Evolutionary conservation across 2,113 vertebrate genomes (phyloP).

Genomic region (Sceloporus tristichus): DNA sequence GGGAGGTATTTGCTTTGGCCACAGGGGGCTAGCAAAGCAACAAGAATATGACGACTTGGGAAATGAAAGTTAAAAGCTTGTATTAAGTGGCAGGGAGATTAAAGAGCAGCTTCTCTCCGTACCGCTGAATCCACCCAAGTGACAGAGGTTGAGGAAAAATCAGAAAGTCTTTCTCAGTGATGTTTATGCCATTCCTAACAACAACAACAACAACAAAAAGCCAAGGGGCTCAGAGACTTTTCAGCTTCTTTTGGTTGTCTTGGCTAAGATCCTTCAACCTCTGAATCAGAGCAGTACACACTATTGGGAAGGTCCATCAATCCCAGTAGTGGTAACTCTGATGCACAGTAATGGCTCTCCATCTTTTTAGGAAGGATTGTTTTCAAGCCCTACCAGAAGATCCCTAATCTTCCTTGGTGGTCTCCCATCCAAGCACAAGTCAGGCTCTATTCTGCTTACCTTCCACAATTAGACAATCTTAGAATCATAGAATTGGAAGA

Average conservation of each 20-base stretch:
- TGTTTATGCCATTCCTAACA: conserved; percentile 21
- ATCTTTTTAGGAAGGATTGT: neutral
- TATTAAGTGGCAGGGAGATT: conserved; percentile 48
- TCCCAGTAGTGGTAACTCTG: no score
- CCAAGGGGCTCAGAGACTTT: neutral
- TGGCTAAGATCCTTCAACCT: conserved; percentile 19
- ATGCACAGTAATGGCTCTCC: no score
- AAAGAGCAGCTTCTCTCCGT: conserved; percentile 35
- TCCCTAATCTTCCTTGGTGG: no score
- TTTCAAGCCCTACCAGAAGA: neutral
- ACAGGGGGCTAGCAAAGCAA: conserved; percentile 13
- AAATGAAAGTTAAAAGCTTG: conserved; percentile 54
- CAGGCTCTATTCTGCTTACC: no score
- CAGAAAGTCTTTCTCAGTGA: neutral
- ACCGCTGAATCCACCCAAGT: conserved; percentile 15
- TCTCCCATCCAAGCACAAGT: no score
- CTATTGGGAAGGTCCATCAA: no score
- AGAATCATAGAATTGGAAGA: no score
- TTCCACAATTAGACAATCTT: no score
- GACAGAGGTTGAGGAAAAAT: neutral
- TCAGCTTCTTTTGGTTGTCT: conserved; percentile 41
- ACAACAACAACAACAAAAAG: neutral
- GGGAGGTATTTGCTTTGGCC: conserved; percentile 53
- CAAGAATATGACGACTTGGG: conserved; percentile 36
- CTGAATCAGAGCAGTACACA: neutral